Conservation (phyloP, 2,113 vertebrate genomes). For the Gymnobelideus leadbeateri region DNA sequence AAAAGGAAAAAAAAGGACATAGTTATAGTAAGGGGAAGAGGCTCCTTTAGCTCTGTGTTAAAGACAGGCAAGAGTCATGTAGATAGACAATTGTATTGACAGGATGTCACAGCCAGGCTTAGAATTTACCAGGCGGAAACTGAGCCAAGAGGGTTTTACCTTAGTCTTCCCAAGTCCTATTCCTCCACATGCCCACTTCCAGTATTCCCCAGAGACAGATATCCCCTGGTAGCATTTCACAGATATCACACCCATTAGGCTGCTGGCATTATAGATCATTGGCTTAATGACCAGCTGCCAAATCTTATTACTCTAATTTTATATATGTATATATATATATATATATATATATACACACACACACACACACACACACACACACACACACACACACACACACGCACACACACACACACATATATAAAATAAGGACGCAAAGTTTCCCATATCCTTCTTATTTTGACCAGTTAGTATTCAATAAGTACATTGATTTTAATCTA, state of each 20-base stretch:
- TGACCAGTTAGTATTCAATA: background rate
- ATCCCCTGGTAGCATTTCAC: background rate
- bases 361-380: too few relatives aligned
- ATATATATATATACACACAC: too few relatives aligned
- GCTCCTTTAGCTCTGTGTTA: background rate
- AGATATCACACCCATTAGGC: background rate
- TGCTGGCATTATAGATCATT: background rate
- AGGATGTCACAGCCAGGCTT: background rate
- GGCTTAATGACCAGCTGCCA: background rate
- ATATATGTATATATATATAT: too few relatives aligned
- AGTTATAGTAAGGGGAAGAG: background rate
- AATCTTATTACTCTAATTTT: too few relatives aligned
- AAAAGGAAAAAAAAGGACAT: background rate
- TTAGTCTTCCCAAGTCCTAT: background rate
- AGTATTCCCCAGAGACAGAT: background rate
- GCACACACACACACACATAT: too few relatives aligned
- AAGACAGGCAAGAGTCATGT: background rate
- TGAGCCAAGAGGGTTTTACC: background rate
- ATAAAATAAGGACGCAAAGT: too few relatives aligned
- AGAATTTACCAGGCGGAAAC: background rate
- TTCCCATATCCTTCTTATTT: background rate
- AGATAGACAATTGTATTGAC: background rate
- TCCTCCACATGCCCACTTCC: background rate
- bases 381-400: too few relatives aligned
- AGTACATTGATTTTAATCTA: constrained; percentile 22